Percentiles rank a stretch among this genome's conserved stretches.
Evolutionary conservation across 2,888 invertebrate species (phyloP).

Genomic region (Dioctria linearis): DNA sequence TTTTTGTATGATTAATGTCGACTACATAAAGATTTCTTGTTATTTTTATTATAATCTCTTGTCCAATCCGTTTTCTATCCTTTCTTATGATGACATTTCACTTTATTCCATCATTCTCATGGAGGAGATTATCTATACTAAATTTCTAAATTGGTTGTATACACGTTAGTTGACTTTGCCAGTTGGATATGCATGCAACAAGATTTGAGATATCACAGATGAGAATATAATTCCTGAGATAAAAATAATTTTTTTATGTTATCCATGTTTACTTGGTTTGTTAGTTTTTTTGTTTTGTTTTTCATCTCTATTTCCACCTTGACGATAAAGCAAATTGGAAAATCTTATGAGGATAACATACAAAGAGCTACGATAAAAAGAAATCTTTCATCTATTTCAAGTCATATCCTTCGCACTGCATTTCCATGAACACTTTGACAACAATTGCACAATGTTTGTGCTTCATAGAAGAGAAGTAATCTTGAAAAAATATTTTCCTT

Average conservation of each 20-base stretch:
- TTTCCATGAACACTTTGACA: constrained; percentile 38
- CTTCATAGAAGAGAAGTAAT: constrained; percentile 26
- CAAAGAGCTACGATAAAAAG: constrained; percentile 29
- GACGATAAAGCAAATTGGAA: constrained; percentile 27
- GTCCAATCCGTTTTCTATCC: constrained; percentile 7
- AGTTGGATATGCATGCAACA: neutral
- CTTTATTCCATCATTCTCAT: neutral
- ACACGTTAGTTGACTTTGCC: too few species aligned
- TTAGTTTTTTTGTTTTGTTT: neutral
- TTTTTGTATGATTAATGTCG: constrained; percentile 9
- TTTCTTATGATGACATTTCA: neutral
- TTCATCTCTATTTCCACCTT: neutral
- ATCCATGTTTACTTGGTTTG: too few species aligned
- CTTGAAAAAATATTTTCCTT: constrained; percentile 45
- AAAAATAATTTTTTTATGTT: too few species aligned
- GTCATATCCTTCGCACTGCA: constrained; percentile 1
- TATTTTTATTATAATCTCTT: constrained; percentile 33
- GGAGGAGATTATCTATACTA: neutral
- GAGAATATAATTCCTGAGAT: too few species aligned
- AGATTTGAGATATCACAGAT: neutral
- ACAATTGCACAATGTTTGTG: constrained; percentile 40
- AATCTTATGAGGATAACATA: constrained; percentile 26
- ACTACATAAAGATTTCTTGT: constrained; percentile 13
- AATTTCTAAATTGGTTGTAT: constrained; percentile 13
- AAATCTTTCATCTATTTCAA: constrained; percentile 17